Conservation (phyloP, 2,888 invertebrate genomes). For the Halocaridina rubra region DNA sequence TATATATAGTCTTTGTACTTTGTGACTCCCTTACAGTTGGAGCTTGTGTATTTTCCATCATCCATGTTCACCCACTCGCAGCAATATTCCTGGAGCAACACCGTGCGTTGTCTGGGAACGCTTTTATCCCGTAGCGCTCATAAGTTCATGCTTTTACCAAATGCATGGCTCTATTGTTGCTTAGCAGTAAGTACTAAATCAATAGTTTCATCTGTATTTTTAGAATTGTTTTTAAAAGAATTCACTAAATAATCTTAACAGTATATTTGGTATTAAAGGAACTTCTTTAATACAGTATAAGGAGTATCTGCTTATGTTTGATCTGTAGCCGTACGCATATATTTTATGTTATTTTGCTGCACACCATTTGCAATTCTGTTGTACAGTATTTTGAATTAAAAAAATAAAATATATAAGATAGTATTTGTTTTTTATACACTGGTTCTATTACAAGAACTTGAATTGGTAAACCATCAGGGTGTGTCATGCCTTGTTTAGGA, state of each 20-base stretch:
- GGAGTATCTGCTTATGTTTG: neutral
- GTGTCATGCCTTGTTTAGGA: too few relatives aligned
- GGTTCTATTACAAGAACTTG: too few relatives aligned
- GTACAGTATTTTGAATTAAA: too few relatives aligned
- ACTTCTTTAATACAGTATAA: neutral
- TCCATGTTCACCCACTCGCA: slow-evolving; percentile 38
- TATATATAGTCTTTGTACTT: too few relatives aligned
- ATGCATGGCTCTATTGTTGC: slow-evolving; percentile 25
- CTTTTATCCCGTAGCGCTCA: slow-evolving; percentile 50
- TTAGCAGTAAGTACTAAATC: slow-evolving; percentile 12
- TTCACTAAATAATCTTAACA: neutral
- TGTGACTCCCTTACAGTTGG: too few relatives aligned
- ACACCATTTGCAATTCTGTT: too few relatives aligned
- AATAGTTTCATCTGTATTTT: neutral
- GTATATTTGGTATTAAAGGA: neutral
- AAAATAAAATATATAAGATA: too few relatives aligned
- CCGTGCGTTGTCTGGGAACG: slow-evolving; percentile 40
- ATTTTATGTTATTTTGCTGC: neutral
- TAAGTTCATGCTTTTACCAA: slow-evolving; percentile 28
- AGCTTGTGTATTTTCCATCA: slow-evolving; percentile 45
- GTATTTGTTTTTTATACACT: too few relatives aligned
- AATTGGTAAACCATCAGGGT: too few relatives aligned
- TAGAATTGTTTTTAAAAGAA: neutral
- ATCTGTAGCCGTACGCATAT: neutral
- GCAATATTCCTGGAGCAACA: slow-evolving; percentile 58